Conservation (phyloP, 2,888 invertebrate genomes). For the Drosophila mulleri region DNA sequence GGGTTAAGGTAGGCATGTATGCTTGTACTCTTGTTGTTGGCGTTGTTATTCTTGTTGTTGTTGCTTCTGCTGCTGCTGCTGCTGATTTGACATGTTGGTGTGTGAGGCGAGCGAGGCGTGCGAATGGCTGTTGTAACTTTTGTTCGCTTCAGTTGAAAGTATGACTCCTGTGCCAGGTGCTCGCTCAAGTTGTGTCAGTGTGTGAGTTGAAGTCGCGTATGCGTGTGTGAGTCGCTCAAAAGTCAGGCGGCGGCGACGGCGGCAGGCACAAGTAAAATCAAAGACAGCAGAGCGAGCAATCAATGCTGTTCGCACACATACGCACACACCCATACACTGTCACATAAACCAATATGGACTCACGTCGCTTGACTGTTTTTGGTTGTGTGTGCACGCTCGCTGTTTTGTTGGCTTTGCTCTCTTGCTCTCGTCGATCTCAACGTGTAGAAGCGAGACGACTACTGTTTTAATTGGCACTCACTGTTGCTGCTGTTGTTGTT, state of each 20-base stretch:
- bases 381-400: conserved; percentile 51
- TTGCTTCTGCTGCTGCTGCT: conserved; percentile 18
- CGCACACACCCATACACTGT: conserved; percentile 11
- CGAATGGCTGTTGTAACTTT: conserved; percentile 48
- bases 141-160: conserved; percentile 58
- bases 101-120: conserved; percentile 27
- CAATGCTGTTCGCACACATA: conserved; percentile 58
- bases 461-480: conserved; percentile 73
- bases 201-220: conserved; percentile 24
- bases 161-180: conserved; percentile 77
- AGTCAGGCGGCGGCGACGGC: conserved; percentile 67
- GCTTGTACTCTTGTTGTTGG: conserved; percentile 30
- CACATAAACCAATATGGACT: conserved; percentile 49
- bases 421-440: conserved; percentile 40
- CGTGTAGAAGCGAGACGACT: conserved; percentile 72
- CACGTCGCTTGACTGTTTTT: conserved; percentile 75
- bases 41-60: conserved; percentile 14
- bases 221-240: conserved; percentile 51
- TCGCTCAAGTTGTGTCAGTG: conserved; percentile 58
- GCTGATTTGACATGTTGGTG: conserved; percentile 30
- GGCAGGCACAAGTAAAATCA: conserved; percentile 71
- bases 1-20: conserved; percentile 83
- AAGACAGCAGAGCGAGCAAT: conserved; percentile 63
- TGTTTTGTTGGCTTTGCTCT: conserved; percentile 53
- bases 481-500: conserved; percentile 36